Evolutionary conservation across 2,797 vertebrate genomes (phyloP).

Genomic region (Buphagus erythrorhynchus): DNA sequence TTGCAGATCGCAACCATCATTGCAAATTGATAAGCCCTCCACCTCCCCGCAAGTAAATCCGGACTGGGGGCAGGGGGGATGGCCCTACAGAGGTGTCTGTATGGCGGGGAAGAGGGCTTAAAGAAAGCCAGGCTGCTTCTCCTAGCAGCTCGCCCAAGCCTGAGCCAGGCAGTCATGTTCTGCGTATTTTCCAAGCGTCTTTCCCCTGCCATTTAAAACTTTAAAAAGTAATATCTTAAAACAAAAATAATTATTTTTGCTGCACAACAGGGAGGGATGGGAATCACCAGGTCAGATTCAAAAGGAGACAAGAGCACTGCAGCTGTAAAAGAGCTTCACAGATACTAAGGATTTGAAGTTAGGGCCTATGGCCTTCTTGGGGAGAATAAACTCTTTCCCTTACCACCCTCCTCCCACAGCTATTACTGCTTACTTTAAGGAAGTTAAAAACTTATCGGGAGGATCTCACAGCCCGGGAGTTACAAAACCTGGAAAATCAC

Average conservation of each 20-base stretch:
- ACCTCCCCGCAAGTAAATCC: not conserved
- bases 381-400: not conserved
- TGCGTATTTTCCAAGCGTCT: not conserved
- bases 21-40: not conserved
- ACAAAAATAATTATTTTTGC: not conserved
- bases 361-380: not conserved
- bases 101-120: accelerated
- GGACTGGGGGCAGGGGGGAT: accelerated
- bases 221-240: accelerated
- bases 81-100: not conserved
- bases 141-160: not conserved
- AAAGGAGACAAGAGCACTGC: not conserved
- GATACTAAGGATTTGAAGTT: not conserved
- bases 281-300: not conserved
- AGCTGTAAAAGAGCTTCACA: not conserved
- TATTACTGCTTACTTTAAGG: not conserved
- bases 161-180: not conserved
- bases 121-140: not conserved
- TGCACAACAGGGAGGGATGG: not conserved
- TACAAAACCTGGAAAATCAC: not conserved
- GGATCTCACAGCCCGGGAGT: not conserved
- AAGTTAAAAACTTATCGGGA: not conserved
- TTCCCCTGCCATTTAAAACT: not conserved
- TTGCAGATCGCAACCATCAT: not conserved
- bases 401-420: accelerated